Percentiles rank a stretch among this genome's conserved stretches.
Evolutionary conservation across 37 sponge, comb jelly and placozoan species (phyloP).

Genomic region (Chondrilla cf. caribensis): DNA sequence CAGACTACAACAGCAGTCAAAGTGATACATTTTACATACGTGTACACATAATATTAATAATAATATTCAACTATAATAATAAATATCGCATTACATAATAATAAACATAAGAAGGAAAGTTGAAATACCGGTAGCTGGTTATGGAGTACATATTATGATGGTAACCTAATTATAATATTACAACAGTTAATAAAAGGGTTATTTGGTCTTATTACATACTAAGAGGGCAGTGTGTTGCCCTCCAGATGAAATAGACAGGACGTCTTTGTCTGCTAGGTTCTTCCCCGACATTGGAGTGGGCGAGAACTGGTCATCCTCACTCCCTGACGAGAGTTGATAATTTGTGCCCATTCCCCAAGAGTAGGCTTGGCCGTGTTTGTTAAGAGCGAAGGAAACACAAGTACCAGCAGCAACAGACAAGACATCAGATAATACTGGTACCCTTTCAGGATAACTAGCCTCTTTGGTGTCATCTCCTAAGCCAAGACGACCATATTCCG

Average conservation of each 20-base stretch:
- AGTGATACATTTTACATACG: too few relatives aligned
- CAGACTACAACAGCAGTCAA: too few relatives aligned
- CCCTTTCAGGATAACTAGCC: background rate
- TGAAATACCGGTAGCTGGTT: too few relatives aligned
- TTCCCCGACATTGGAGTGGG: conserved; percentile 71
- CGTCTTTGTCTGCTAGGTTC: conserved; percentile 57
- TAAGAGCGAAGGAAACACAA: conserved; percentile 71
- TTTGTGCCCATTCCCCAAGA: conserved; percentile 98
- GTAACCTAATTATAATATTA: too few relatives aligned
- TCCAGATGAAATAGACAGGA: conserved; percentile 66
- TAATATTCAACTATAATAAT: too few relatives aligned
- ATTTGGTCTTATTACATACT: conserved; percentile 33
- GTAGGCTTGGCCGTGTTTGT: conserved; percentile 55
- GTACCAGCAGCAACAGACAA: conserved; percentile 61
- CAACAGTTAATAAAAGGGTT: too few relatives aligned
- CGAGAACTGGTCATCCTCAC: conserved; percentile 58
- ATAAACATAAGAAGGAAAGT: too few relatives aligned
- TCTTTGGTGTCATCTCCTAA: conserved; percentile 69
- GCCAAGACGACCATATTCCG: conserved; percentile 92
- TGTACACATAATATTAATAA: too few relatives aligned
- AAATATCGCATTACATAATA: too few relatives aligned
- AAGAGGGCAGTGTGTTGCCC: conserved; percentile 91
- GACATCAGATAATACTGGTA: conserved; percentile 37
- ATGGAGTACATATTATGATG: too few relatives aligned
- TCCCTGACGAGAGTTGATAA: conserved; percentile 75